Percentiles rank a stretch among this genome's conserved stretches.
phyloP scores from a whole-genome alignment of 2,797 vertebrate species.

The Melanogrammus aeglefinus region DNA sequence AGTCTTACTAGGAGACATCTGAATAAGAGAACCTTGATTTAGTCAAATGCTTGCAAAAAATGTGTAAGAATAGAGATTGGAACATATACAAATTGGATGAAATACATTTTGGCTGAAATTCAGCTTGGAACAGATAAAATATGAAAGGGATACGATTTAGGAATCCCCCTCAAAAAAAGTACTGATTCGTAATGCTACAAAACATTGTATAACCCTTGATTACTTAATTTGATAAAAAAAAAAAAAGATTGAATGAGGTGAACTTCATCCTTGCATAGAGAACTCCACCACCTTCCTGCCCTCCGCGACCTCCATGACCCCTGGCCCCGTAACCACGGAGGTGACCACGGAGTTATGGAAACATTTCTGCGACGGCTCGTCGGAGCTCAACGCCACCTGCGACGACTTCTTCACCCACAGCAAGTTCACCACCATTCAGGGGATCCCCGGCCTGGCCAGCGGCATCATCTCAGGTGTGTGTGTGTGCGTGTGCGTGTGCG shows the following conservation, averaged over 20 bases:
- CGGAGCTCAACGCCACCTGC: slow-evolving; percentile 73
- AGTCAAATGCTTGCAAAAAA: too few species aligned
- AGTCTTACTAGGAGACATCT: background rate
- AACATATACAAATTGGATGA: too few species aligned
- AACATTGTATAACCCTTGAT: background rate
- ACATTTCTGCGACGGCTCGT: slow-evolving; percentile 73
- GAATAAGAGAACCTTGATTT: too few species aligned
- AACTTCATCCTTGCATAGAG: slow-evolving; percentile 27
- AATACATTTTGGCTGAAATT: too few species aligned
- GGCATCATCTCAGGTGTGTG: slow-evolving; percentile 73
- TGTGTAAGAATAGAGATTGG: too few species aligned
- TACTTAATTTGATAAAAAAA: too few species aligned
- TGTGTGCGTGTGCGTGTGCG: background rate
- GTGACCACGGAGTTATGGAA: slow-evolving; percentile 74
- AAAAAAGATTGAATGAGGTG: too few species aligned
- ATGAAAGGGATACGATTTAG: too few species aligned
- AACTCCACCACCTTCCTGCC: slow-evolving; percentile 47
- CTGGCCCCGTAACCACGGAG: slow-evolving; percentile 15
- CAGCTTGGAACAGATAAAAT: too few species aligned
- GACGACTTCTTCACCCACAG: slow-evolving; percentile 81
- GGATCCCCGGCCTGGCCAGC: slow-evolving; percentile 84
- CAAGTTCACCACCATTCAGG: slow-evolving; percentile 74
- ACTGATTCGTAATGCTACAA: background rate
- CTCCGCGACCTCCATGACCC: background rate
- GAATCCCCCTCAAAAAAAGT: background rate